Base-by-base conservation (phyloP, 2,888 invertebrate genomes). In the Notocelia uddmanniana region DNA sequence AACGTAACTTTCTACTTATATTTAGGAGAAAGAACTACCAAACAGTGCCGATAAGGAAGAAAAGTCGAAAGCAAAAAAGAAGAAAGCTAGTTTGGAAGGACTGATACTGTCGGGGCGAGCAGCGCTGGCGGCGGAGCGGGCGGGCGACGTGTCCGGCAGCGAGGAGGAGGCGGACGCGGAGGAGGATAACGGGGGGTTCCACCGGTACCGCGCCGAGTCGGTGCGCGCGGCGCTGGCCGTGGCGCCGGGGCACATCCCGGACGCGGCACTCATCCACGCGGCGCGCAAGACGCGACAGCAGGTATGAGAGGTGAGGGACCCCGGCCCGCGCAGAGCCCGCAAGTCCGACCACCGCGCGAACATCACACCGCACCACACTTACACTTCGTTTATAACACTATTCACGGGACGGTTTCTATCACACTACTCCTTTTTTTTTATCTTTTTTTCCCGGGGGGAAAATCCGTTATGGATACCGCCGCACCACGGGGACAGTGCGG, bases 201-300 rank as follows among this genome's bases (percentile, higher is more conserved):
- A 92, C 84, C 87, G 81, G 83, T 93, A 92, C 87, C 93, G 92
- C 73, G 90, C 93, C 69, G 97, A 97, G 85, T 95, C 96, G 76
- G 96, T 98, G 81, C 96, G 97, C 84, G 96, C 96, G 80, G 96
- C 98, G 79, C 93, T 98, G 75, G 87, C 90, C 59, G 97, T 97
- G 68, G 89, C 89, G 90, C 97, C 97, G 84, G 99, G 99, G 18
- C 96, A 96, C 78, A 99, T 99, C 84, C 99, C 99, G 11, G 99
- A 99, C 94, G 99, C 99, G 11, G 98, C 98, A 67, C 97, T 98
- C 95, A 99, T 99, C 87, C 99, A 99, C 93, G 98, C 98, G 77
- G 99, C 99, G 13, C 95, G 99, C 83, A 99, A 99, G 92, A 96
- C 97, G 75, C 95, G 99, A 81, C 99, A 99, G 93, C 96, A 98